Evolutionary conservation across 2,113 vertebrate species (phyloP).

Genomic region (Nothoprocta perdicaria): DNA sequence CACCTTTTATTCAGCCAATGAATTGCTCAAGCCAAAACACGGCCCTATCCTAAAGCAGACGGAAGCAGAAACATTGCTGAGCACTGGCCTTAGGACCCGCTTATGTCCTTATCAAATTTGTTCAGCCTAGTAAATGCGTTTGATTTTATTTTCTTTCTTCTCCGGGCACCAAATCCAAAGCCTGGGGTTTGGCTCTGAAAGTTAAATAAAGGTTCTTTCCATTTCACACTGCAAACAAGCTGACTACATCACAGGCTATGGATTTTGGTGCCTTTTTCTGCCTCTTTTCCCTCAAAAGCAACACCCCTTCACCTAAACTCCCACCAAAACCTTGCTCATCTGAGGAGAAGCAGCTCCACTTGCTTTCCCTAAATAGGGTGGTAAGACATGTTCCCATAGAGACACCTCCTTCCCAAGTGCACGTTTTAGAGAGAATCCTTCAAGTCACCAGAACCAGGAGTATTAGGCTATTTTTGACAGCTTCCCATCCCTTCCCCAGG

Average conservation of each 20-base stretch:
- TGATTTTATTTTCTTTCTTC: rapidly evolving
- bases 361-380: slow-evolving; percentile 40
- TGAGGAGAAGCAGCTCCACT: slow-evolving; percentile 9
- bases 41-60: background rate
- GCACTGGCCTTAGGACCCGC: rapidly evolving
- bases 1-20: background rate
- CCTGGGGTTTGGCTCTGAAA: background rate
- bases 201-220: background rate
- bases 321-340: background rate
- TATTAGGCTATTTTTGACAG: slow-evolving; percentile 28
- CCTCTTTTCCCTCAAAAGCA: background rate
- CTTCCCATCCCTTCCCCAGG: slow-evolving; percentile 1
- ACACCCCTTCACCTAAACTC: background rate
- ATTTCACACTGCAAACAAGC: background rate
- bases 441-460: slow-evolving; percentile 8
- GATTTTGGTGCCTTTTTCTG: background rate
- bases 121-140: background rate
- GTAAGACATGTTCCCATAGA: slow-evolving; percentile 42
- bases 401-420: background rate
- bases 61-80: rapidly evolving
- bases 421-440: slow-evolving; percentile 30
- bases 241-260: background rate
- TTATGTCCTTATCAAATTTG: background rate
- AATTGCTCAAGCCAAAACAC: background rate
- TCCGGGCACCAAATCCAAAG: background rate